A percentile compares a stretch with the other conserved stretches of the same genome.
phyloP scores from a whole-genome alignment of 2,797 vertebrate genomes.

The Gadopsis bispinosus region DNA sequence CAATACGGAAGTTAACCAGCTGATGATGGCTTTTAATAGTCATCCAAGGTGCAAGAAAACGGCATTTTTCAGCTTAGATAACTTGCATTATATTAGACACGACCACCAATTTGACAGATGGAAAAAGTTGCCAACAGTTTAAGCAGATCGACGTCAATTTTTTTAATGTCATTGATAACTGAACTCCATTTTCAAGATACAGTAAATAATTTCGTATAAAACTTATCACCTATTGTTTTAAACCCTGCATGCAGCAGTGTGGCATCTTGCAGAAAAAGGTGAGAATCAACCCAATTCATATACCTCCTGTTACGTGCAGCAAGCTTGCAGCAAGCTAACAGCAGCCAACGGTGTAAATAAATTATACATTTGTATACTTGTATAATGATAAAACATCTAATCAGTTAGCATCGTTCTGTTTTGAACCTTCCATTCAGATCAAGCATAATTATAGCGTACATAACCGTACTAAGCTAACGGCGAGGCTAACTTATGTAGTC shows the following conservation, averaged over 20 bases:
- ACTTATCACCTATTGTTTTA: background rate
- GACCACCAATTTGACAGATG: background rate
- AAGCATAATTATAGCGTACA: background rate
- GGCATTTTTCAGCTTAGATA: background rate
- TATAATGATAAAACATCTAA: fast-evolving
- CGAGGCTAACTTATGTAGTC: conserved; percentile 54
- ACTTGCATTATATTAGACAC: background rate
- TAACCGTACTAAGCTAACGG: conserved; percentile 31
- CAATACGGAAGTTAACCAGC: conserved; percentile 75
- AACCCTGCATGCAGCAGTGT: background rate
- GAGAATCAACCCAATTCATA: background rate
- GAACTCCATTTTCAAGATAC: background rate
- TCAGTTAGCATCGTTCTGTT: background rate
- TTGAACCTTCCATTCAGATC: background rate
- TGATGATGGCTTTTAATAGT: conserved; percentile 23
- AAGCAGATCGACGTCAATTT: background rate
- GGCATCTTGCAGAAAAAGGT: background rate
- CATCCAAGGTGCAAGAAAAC: background rate
- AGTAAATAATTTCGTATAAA: background rate
- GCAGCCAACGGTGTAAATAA: background rate
- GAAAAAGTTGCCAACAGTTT: background rate
- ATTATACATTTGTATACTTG: background rate
- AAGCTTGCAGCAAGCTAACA: conserved; percentile 9
- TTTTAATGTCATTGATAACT: background rate
- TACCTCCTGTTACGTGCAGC: background rate